phyloP scores from a whole-genome alignment of 2,888 invertebrate species.

The Synanthedon tipuliformis region DNA sequence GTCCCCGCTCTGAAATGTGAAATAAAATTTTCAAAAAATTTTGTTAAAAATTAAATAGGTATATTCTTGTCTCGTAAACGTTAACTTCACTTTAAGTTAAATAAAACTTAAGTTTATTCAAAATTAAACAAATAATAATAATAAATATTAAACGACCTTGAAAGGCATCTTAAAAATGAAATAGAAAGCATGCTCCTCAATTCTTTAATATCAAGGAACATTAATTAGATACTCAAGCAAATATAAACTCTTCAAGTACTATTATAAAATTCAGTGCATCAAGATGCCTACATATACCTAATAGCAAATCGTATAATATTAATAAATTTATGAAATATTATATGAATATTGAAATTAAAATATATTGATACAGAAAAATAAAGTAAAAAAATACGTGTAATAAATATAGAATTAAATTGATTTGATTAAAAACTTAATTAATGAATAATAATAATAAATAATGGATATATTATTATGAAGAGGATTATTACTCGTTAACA shows the following conservation, averaged over 20 bases:
- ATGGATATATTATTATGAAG: slow-evolving; percentile 66
- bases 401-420: slow-evolving; percentile 44
- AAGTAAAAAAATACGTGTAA: slow-evolving; percentile 36
- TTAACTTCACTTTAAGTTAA: no score
- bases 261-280: slow-evolving; percentile 31
- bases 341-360: slow-evolving; percentile 25
- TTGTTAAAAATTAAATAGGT: neutral
- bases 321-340: slow-evolving; percentile 21
- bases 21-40: neutral
- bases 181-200: no score
- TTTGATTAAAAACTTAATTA: slow-evolving; percentile 35
- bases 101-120: no score
- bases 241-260: neutral
- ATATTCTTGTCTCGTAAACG: neutral
- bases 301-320: slow-evolving; percentile 38
- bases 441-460: slow-evolving; percentile 59
- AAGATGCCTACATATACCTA: slow-evolving; percentile 48
- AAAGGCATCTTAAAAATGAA: no score
- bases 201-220: no score
- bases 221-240: neutral
- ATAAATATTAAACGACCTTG: no score
- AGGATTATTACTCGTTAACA: slow-evolving; percentile 83
- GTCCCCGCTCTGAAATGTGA: neutral
- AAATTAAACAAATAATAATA: no score
- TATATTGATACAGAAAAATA: slow-evolving; percentile 7